Conservation (phyloP, 1,140 invertebrate species). For the Asobara japonica region DNA sequence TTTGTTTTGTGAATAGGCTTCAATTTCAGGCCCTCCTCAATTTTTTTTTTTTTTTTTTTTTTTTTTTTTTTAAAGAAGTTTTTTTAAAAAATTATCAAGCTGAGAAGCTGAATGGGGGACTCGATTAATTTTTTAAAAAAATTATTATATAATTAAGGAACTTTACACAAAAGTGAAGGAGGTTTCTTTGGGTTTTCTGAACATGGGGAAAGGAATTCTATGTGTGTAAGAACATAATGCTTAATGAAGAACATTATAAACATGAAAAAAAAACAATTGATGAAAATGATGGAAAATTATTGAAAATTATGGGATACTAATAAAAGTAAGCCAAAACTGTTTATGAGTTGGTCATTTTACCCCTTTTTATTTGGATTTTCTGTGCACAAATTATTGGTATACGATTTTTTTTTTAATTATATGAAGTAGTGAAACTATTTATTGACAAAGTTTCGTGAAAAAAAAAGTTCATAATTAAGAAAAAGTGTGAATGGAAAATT, state of each 20-base stretch:
- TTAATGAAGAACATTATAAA: constrained; percentile 67
- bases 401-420: no score
- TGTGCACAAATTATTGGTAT: no score
- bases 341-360: constrained; percentile 39
- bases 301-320: constrained; percentile 64
- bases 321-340: constrained; percentile 67
- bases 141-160: background rate
- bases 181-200: background rate
- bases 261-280: constrained; percentile 53
- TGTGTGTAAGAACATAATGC: constrained; percentile 67
- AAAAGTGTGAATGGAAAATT: no score
- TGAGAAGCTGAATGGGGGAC: background rate
- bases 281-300: background rate
- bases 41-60: background rate
- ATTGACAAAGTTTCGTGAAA: no score
- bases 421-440: no score
- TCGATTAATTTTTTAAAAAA: constrained; percentile 4
- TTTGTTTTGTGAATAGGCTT: background rate
- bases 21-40: background rate
- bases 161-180: constrained; percentile 3
- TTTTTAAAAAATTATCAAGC: background rate
- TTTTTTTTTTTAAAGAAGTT: background rate
- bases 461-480: no score
- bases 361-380: background rate
- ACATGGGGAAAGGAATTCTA: constrained; percentile 47